Conservation (phyloP, 2,797 vertebrate species). For the Danio tinwini region DNA sequence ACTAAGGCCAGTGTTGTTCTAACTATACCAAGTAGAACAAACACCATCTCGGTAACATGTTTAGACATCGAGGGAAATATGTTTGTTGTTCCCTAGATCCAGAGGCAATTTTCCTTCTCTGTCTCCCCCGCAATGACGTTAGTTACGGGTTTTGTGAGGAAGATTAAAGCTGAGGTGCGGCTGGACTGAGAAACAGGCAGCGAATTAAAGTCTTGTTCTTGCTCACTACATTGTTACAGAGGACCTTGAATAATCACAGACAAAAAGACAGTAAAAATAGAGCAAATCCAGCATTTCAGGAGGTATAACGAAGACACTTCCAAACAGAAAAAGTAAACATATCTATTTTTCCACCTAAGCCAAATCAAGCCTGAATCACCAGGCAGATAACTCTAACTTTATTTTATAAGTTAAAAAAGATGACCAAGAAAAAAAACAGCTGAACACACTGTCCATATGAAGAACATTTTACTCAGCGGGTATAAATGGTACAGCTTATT, state of each 20-base stretch:
- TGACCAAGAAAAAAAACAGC: neutral
- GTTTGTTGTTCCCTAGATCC: slow-evolving; percentile 47
- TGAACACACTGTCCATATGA: neutral
- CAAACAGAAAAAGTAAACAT: slow-evolving; percentile 11
- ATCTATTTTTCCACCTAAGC: slow-evolving; percentile 10
- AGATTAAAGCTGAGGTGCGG: slow-evolving; percentile 43
- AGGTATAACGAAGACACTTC: neutral
- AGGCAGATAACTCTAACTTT: slow-evolving; percentile 11
- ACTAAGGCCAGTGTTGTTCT: slow-evolving; percentile 4
- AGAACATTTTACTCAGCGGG: neutral
- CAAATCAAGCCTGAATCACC: slow-evolving; percentile 20
- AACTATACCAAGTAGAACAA: slow-evolving; percentile 30
- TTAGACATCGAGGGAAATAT: slow-evolving; percentile 48
- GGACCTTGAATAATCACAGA: slow-evolving; percentile 34
- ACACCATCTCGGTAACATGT: slow-evolving; percentile 27
- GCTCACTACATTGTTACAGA: slow-evolving; percentile 19
- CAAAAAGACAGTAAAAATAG: neutral
- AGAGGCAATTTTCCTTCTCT: slow-evolving; percentile 43
- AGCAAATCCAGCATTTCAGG: slow-evolving; percentile 2
- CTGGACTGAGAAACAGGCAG: slow-evolving; percentile 15
- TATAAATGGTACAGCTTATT: neutral
- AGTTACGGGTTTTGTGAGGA: slow-evolving; percentile 45
- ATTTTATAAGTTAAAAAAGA: neutral
- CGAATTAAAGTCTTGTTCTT: slow-evolving; percentile 33
- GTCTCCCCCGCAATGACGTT: slow-evolving; percentile 30